Conservation (phyloP, 2,113 vertebrate genomes). For the Alces alces region DNA sequence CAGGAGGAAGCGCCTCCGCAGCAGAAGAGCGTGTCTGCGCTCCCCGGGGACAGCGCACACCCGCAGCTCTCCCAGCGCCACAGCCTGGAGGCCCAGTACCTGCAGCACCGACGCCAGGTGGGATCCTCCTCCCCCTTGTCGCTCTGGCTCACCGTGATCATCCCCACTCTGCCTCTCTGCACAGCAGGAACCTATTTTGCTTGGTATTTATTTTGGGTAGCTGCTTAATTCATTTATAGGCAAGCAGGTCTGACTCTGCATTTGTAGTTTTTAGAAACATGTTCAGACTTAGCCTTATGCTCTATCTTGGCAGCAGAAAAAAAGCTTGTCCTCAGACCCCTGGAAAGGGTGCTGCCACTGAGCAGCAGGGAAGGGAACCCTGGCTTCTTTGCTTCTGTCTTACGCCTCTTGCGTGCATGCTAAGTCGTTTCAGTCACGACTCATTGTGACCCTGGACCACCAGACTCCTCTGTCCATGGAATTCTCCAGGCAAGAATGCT, state of each 20-base stretch:
- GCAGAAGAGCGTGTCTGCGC: conserved; percentile 83
- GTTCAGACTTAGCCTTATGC: neutral
- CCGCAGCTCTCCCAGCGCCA: conserved; percentile 87
- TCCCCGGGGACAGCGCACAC: conserved; percentile 79
- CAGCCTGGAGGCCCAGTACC: conserved; percentile 93
- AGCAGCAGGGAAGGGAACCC: neutral
- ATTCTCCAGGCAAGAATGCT: neutral
- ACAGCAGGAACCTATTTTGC: neutral
- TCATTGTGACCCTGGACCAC: neutral
- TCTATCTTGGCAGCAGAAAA: neutral
- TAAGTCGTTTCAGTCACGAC: neutral
- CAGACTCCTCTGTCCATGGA: neutral
- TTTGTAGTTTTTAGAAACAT: neutral
- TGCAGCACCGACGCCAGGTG: conserved; percentile 94
- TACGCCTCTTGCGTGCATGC: neutral
- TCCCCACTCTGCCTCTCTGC: neutral
- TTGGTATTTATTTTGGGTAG: neutral
- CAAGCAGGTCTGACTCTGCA: neutral
- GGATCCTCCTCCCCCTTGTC: neutral
- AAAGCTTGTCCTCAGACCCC: neutral
- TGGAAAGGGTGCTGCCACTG: neutral
- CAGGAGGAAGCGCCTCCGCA: conserved; percentile 89
- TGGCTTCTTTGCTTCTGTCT: neutral
- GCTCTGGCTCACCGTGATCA: neutral
- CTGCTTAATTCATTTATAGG: neutral